Evolutionary conservation across 2,888 invertebrate genomes (phyloP).

Genomic region (Merodon equestris): DNA sequence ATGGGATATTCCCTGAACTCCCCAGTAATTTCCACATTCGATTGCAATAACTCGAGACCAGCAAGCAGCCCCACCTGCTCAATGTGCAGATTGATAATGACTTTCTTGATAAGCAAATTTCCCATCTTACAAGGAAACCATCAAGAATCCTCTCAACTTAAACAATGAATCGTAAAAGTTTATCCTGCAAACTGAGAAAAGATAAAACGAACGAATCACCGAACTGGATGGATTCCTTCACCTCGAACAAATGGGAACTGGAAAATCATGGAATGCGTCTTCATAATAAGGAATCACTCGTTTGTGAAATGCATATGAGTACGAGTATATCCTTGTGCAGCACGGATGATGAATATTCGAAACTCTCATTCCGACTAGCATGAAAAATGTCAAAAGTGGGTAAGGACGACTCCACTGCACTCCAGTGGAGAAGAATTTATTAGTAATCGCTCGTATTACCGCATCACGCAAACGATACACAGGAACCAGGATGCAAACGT

Average conservation of each 20-base stretch:
- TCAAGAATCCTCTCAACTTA: constrained; percentile 48
- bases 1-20: constrained; percentile 17
- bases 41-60: neutral
- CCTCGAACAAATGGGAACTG: too few species aligned
- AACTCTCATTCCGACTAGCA: too few species aligned
- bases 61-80: constrained; percentile 24
- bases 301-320: too few species aligned
- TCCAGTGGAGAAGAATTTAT: too few species aligned
- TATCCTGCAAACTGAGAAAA: constrained; percentile 41
- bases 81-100: constrained; percentile 58
- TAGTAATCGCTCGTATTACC: constrained; percentile 45
- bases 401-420: too few species aligned
- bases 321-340: too few species aligned
- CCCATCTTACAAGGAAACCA: constrained; percentile 7
- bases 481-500: constrained; percentile 18
- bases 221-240: too few species aligned
- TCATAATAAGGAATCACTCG: too few species aligned
- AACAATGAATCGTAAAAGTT: constrained; percentile 63
- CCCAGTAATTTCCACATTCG: neutral
- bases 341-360: too few species aligned
- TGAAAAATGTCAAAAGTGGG: too few species aligned
- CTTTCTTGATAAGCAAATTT: constrained; percentile 51
- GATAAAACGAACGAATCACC: constrained; percentile 36
- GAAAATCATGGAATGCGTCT: too few species aligned
- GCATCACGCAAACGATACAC: neutral